phyloP scores from a whole-genome alignment of 2,113 vertebrate genomes.

The Trematomus loennbergii region DNA sequence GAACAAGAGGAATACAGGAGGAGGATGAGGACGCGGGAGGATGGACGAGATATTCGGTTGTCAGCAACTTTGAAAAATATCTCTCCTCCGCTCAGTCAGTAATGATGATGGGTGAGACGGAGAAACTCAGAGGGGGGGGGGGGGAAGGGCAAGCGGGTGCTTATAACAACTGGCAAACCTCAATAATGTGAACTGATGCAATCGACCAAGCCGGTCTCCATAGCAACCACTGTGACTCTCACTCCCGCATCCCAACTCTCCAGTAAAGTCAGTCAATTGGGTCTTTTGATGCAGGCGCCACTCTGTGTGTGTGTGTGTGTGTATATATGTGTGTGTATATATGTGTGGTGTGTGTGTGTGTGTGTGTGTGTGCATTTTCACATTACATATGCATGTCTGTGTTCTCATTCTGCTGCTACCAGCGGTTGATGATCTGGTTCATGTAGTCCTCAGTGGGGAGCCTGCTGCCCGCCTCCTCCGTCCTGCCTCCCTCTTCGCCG shows the following conservation, averaged over 20 bases:
- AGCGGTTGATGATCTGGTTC: conserved; percentile 99
- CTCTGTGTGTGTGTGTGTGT: conserved; percentile 10
- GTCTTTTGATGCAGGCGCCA: conserved; percentile 54
- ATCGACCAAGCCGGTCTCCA: conserved; percentile 60
- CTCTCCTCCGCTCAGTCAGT: conserved; percentile 53
- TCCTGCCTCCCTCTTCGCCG: conserved; percentile 75
- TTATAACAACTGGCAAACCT: conserved; percentile 64
- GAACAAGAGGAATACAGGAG: conserved; percentile 42
- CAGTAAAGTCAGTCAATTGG: conserved; percentile 43
- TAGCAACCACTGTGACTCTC: conserved; percentile 62
- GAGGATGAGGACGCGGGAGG: conserved; percentile 12
- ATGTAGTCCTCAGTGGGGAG: conserved; percentile 99
- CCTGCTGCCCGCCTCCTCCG: conserved; percentile 84
- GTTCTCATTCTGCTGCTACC: conserved; percentile 86
- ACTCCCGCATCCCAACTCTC: conserved; percentile 39
- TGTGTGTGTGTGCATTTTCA: conserved; percentile 33
- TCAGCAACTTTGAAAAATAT: conserved; percentile 65
- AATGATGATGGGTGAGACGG: conserved; percentile 55
- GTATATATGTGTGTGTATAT: conserved; percentile 11
- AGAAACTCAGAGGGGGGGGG: conserved; percentile 27
- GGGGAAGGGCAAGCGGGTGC: conserved; percentile 46
- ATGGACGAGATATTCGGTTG: conserved; percentile 37
- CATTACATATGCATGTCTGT: conserved; percentile 62
- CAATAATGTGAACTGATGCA: conserved; percentile 60
- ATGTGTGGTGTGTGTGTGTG: conserved; percentile 7